These are phyloP conservation scores for Phlogophora meticulosa DNA, from an alignment of 2,888 invertebrate genomes.

Conservation along the genomic window DNA sequence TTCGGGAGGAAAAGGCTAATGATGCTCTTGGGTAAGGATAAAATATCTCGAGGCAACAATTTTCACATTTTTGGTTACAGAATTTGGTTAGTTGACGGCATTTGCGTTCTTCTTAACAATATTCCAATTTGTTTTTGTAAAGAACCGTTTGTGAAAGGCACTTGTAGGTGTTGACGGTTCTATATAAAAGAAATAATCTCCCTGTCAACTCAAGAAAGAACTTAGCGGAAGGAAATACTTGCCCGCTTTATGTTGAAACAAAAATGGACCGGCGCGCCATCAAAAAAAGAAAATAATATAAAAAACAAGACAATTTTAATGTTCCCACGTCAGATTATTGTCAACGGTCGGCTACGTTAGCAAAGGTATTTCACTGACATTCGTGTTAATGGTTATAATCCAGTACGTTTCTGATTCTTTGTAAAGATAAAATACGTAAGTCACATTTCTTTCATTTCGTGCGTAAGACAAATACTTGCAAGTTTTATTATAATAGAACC, in stretches of 20 bases:
- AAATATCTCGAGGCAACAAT: neutral
- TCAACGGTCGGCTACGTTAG: neutral
- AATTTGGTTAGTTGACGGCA: too few species aligned
- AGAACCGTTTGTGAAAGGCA: neutral
- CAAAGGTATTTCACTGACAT: slow-evolving; percentile 15
- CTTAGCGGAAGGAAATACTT: neutral
- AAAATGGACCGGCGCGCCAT: neutral
- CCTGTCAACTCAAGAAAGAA: neutral
- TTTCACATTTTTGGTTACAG: too few species aligned
- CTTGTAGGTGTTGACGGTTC: neutral
- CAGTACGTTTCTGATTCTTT: neutral
- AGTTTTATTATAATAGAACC: neutral
- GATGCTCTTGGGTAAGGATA: neutral
- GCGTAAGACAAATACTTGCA: neutral
- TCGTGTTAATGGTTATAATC: slow-evolving; percentile 15
- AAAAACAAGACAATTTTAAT: slow-evolving; percentile 4
- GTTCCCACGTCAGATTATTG: slow-evolving; percentile 9
- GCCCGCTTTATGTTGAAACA: slow-evolving; percentile 1
- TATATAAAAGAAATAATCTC: slow-evolving; percentile 3
- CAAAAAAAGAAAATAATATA: neutral
- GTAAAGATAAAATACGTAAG: neutral
- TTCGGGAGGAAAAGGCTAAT: neutral
- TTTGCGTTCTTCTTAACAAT: too few species aligned
- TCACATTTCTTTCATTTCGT: neutral
- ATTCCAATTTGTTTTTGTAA: too few species aligned